phyloP scores from a whole-genome alignment of 1,140 invertebrate species.

The Leptinotarsa undecemlineata region DNA sequence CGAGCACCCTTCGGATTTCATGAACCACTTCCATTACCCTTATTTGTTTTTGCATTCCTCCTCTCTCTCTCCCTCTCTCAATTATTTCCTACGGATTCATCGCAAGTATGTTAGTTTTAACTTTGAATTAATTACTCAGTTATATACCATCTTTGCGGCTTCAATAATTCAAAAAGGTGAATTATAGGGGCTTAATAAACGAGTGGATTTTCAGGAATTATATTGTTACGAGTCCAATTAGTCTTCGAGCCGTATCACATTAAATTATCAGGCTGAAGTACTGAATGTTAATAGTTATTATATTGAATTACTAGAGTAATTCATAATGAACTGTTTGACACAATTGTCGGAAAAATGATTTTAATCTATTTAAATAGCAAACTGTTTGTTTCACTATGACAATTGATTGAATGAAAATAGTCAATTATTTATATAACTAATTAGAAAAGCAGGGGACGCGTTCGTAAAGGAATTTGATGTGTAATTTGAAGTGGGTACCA shows the following conservation, averaged over 20 bases:
- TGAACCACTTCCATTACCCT: neutral
- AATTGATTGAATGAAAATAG: too few species aligned
- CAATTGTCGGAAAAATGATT: too few species aligned
- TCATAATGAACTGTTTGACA: too few species aligned
- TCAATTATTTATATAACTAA: too few species aligned
- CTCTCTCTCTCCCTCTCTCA: neutral
- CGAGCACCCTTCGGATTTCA: neutral
- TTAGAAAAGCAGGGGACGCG: too few species aligned
- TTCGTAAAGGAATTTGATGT: too few species aligned
- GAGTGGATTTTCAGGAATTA: neutral
- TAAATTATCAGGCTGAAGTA: neutral
- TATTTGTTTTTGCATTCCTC: neutral
- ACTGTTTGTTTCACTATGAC: too few species aligned
- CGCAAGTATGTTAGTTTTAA: neutral
- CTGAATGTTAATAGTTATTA: neutral
- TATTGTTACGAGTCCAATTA: neutral
- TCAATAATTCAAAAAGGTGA: slow-evolving; percentile 6
- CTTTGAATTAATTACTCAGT: neutral
- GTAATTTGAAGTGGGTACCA: too few species aligned
- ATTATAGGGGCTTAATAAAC: neutral
- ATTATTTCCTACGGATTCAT: neutral
- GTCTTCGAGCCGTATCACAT: neutral
- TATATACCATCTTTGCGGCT: neutral
- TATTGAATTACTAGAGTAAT: too few species aligned
- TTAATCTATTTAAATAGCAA: too few species aligned